phyloP scores from a whole-genome alignment of 2,888 invertebrate species.

The Epinotia nisella region DNA sequence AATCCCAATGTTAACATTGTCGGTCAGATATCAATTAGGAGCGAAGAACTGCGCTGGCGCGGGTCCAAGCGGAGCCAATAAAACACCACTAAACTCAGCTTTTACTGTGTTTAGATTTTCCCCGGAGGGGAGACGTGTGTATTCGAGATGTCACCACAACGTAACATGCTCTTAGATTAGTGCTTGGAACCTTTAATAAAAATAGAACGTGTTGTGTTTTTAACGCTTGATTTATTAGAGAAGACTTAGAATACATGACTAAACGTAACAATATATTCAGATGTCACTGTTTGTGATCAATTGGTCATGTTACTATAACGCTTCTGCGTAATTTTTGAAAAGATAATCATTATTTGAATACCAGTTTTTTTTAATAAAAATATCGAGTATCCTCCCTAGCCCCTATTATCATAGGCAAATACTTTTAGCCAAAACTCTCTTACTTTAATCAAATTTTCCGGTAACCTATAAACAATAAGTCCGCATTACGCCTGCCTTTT shows the following conservation, averaged over 20 bases:
- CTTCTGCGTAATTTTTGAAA: no score
- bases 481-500: not conserved
- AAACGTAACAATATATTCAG: no score
- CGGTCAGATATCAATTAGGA: constrained; percentile 81
- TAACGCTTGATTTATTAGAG: not conserved
- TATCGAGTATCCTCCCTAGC: no score
- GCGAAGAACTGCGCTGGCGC: constrained; percentile 68
- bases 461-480: not conserved
- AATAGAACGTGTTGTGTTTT: no score
- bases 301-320: no score
- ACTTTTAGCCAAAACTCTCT: no score
- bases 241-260: not conserved
- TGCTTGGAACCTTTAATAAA: not conserved
- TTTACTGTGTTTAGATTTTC: constrained; percentile 79
- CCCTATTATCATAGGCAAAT: no score
- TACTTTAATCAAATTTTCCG: not conserved
- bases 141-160: constrained; percentile 61
- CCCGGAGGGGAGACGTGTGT: constrained; percentile 61
- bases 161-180: not conserved
- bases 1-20: constrained; percentile 59
- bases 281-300: no score
- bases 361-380: no score
- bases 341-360: no score
- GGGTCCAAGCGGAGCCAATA: constrained; percentile 75
- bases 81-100: constrained; percentile 74